phyloP scores from a whole-genome alignment of 2,888 invertebrate species.

The Abrostola tripartita region DNA sequence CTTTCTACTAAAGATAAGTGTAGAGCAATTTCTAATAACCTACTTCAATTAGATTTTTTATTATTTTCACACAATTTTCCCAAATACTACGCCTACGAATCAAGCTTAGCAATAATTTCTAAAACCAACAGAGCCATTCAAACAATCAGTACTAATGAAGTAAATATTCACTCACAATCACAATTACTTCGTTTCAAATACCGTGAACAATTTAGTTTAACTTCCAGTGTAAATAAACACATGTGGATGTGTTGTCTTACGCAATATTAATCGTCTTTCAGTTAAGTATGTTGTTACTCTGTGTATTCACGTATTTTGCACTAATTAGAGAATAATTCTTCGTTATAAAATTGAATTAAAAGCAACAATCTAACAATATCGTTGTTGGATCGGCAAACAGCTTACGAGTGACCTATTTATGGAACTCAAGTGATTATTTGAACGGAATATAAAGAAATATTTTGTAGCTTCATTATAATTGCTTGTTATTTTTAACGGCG shows the following conservation, averaged over 20 bases:
- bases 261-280: constrained; percentile 13
- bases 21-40: too few relatives aligned
- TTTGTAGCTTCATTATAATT: neutral
- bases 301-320: constrained; percentile 1
- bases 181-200: constrained; percentile 27
- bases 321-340: neutral
- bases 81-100: neutral
- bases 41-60: too few relatives aligned
- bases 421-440: constrained; percentile 2
- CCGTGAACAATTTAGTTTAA: constrained; percentile 18
- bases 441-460: neutral
- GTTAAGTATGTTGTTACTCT: constrained; percentile 17
- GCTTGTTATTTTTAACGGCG: constrained; percentile 1
- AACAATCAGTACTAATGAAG: constrained; percentile 37
- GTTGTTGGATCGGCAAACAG: neutral
- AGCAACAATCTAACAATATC: neutral
- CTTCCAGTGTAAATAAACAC: constrained; percentile 32
- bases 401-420: constrained; percentile 3
- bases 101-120: constrained; percentile 31
- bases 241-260: constrained; percentile 13
- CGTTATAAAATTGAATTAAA: too few relatives aligned
- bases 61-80: too few relatives aligned
- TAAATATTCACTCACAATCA: constrained; percentile 38
- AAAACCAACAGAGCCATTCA: constrained; percentile 17
- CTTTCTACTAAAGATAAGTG: too few relatives aligned